phyloP scores from a whole-genome alignment of 2,797 vertebrate genomes.

The Sebastiscus tertius region DNA sequence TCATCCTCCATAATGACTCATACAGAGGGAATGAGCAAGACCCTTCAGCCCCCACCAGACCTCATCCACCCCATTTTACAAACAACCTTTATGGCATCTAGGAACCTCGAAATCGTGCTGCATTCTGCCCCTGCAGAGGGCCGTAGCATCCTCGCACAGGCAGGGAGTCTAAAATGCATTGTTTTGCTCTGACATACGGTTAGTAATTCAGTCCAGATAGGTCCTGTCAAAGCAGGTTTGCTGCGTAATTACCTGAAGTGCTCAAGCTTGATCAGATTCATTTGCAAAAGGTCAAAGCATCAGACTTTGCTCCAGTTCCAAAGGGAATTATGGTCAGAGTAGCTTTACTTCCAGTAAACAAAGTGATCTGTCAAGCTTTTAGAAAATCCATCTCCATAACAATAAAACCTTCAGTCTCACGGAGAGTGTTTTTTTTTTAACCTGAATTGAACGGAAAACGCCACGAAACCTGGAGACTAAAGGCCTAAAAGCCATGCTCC shows the following conservation, averaged over 20 bases:
- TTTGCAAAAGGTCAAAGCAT: slow-evolving; percentile 81
- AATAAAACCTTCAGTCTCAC: slow-evolving; percentile 32
- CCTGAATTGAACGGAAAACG: slow-evolving; percentile 6
- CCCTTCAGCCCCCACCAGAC: slow-evolving; percentile 10
- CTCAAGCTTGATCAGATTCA: slow-evolving; percentile 84
- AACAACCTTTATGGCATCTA: slow-evolving; percentile 12
- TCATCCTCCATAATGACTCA: neutral
- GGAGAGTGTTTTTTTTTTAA: neutral
- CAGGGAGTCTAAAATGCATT: slow-evolving; percentile 48
- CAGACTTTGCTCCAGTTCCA: slow-evolving; percentile 57
- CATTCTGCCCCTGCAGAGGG: neutral
- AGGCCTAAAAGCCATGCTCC: neutral
- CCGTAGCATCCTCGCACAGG: neutral
- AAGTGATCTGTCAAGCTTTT: slow-evolving; percentile 56
- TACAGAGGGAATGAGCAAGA: slow-evolving; percentile 16
- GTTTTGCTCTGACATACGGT: slow-evolving; percentile 68
- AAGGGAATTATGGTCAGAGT: slow-evolving; percentile 49
- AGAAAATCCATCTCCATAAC: slow-evolving; percentile 30
- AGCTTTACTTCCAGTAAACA: slow-evolving; percentile 59
- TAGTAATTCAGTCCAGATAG: slow-evolving; percentile 83
- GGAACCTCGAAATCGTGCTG: neutral
- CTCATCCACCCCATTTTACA: slow-evolving; percentile 21
- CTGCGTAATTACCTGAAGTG: slow-evolving; percentile 85
- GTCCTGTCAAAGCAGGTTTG: slow-evolving; percentile 85
- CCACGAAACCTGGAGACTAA: neutral